Evolutionary conservation across 1,140 invertebrate genomes (phyloP).

Genomic region (Zaprionus camerounensis): DNA sequence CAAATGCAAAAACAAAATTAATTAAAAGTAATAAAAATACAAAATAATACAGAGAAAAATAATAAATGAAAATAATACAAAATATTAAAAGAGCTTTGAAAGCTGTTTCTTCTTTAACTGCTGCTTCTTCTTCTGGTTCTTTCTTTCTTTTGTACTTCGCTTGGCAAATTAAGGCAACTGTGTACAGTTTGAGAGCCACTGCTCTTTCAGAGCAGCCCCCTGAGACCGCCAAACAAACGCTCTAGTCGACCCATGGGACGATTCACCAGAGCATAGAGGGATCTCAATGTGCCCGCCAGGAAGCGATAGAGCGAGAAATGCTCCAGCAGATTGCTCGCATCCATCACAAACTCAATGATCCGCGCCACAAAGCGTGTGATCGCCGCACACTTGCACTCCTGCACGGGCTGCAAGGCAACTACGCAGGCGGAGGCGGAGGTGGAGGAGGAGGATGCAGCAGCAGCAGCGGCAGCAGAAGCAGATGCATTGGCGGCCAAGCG

Average conservation of each 20-base stretch:
- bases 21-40: conserved; percentile 43
- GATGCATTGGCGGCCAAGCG: conserved; percentile 20
- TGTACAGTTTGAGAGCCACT: conserved; percentile 33
- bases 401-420: conserved; percentile 10
- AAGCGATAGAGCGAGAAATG: conserved; percentile 80
- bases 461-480: conserved; percentile 10
- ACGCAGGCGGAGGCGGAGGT: not conserved
- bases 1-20: conserved; percentile 80
- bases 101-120: not conserved
- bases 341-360: conserved; percentile 74
- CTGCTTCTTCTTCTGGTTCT: not conserved
- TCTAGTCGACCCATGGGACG: conserved; percentile 65
- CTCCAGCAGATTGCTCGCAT: conserved; percentile 74
- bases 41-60: conserved; percentile 46
- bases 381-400: conserved; percentile 80
- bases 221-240: conserved; percentile 63
- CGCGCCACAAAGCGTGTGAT: conserved; percentile 83
- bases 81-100: not conserved
- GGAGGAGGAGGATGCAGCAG: not conserved
- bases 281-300: conserved; percentile 68
- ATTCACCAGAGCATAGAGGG: conserved; percentile 73
- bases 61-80: conserved; percentile 9
- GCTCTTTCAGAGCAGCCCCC: conserved; percentile 61
- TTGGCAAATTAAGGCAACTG: conserved; percentile 49
- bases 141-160: conserved; percentile 20